These are phyloP conservation scores for Drosophila dunni DNA, from an alignment of 1,140 invertebrate genomes.

Conservation along the genomic window DNA sequence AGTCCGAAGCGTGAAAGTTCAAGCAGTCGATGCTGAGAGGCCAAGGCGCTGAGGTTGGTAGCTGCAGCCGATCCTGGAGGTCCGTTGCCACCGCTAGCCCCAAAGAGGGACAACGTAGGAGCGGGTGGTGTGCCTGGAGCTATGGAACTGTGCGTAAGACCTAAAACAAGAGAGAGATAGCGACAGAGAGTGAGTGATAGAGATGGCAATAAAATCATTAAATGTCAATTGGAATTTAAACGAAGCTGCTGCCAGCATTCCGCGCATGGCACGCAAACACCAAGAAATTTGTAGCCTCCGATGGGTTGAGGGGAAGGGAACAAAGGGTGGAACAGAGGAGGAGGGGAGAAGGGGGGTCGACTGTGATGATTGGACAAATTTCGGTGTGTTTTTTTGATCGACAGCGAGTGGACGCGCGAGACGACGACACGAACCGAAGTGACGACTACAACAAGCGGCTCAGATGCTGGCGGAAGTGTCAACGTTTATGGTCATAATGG, in stretches of 20 bases:
- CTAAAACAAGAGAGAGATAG: conserved; percentile 38
- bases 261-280: conserved; percentile 80
- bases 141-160: conserved; percentile 76
- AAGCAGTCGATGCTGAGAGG: conserved; percentile 90
- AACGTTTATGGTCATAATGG: conserved; percentile 82
- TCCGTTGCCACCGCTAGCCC: conserved; percentile 69
- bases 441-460: conserved; percentile 29
- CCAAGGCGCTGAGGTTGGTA: conserved; percentile 88
- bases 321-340: conserved; percentile 6
- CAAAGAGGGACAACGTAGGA: conserved; percentile 79
- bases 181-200: conserved; percentile 8
- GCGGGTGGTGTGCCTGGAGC: conserved; percentile 85
- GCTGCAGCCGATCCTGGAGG: conserved; percentile 82
- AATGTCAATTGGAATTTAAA: conserved; percentile 82
- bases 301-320: too few relatives aligned
- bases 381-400: conserved; percentile 77
- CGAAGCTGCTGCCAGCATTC: conserved; percentile 81
- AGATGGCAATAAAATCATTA: conserved; percentile 61
- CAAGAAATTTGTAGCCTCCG: conserved; percentile 74
- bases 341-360: neutral
- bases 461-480: conserved; percentile 71
- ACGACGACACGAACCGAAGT: conserved; percentile 27
- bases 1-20: conserved; percentile 93
- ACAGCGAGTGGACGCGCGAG: conserved; percentile 17
- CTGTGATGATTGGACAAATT: conserved; percentile 70